Percentiles rank a stretch among this genome's conserved stretches.
Conservation (phyloP, 92 coral and sea anemone species). For the Meandrina meandrites region DNA sequence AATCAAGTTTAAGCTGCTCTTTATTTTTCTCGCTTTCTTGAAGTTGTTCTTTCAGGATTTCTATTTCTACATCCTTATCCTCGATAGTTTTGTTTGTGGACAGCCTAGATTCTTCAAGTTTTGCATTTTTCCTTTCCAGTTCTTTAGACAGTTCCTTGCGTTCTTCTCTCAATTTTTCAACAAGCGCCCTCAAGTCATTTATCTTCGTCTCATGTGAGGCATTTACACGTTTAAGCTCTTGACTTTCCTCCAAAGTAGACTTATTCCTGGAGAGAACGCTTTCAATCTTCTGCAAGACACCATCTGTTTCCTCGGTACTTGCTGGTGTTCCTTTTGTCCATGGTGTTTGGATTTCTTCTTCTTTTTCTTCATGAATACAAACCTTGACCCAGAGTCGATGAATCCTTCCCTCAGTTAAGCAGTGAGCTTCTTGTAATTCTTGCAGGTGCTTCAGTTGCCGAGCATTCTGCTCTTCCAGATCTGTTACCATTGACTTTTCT, state of each 20-base stretch:
- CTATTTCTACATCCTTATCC: constrained; percentile 34
- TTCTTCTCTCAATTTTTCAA: constrained; percentile 5
- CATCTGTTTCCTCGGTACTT: constrained; percentile 17
- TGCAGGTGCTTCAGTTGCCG: constrained; percentile 6
- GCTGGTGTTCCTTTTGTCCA: neutral
- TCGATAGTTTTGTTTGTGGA: constrained; percentile 11
- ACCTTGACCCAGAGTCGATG: constrained; percentile 34
- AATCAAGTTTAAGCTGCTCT: neutral
- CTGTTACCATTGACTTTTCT: constrained; percentile 5
- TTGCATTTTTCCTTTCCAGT: constrained; percentile 28
- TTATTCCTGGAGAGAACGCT: constrained; percentile 13
- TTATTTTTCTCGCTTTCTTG: constrained; percentile 1
- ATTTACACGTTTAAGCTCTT: constrained; percentile 2
- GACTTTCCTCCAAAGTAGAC: constrained; percentile 12
- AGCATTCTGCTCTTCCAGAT: constrained; percentile 31
- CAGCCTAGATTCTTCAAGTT: constrained; percentile 20
- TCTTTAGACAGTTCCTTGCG: constrained; percentile 9
- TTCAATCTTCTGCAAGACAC: constrained; percentile 11
- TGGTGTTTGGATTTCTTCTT: neutral
- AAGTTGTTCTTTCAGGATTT: constrained; percentile 35
- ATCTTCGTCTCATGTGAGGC: constrained; percentile 24
- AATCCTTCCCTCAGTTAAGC: constrained; percentile 27
- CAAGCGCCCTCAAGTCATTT: constrained; percentile 5
- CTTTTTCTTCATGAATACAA: constrained; percentile 20
- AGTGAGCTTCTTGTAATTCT: constrained; percentile 21